Evolutionary conservation across 2,113 vertebrate species (phyloP), one percentile per base, ranked within the genome.

Genomic region (Excalfactoria chinensis): DNA sequence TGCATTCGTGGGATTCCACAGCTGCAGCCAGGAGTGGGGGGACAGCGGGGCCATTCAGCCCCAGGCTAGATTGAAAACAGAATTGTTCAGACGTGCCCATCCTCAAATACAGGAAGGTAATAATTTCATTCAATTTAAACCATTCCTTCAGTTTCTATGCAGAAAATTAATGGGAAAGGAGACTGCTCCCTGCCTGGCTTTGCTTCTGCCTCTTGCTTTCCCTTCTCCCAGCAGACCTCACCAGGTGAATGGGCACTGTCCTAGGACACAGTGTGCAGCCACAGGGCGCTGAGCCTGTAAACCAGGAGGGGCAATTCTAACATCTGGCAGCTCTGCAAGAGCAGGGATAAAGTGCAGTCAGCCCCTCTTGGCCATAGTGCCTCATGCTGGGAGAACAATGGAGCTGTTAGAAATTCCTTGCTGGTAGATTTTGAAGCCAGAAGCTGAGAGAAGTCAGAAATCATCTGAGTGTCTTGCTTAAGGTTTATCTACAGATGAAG

Each of bases 1-100:
- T 3, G 8, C 75, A 95, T 94, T 95, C n/a, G 22, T 94, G 46
- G 89, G 86, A 96, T 96, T 90, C 91, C 94, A 86, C 83, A 84
- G 89, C 17, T 49, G 22, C 35, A 37, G 88, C 83, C 72, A 84
- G 91, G 88, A 96, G 49, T 40, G 93, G 69, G 34, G 85, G 76
- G 86, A 95, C 77, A 90, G 71, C 8, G 0, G 69, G 14, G 68
- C 69, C 77, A 90, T 95, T 88, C 94, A 86, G 80, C 56, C 66
- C 69, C 6, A 6, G 75, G 73, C 85, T 86, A 90, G 83, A 81
- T 88, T 88, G 59, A 83, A 70, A 88, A 84, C 91, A 67, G 91
- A 89, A 93, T 78, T 81, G 88, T 68, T 94, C 81, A 26, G 32
- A 68, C 13, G 21, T 84, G 46, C 48, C 41, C 71, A 26, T 67